phyloP scores from a whole-genome alignment of 2,113 vertebrate genomes.

The Oryzias melastigma region DNA sequence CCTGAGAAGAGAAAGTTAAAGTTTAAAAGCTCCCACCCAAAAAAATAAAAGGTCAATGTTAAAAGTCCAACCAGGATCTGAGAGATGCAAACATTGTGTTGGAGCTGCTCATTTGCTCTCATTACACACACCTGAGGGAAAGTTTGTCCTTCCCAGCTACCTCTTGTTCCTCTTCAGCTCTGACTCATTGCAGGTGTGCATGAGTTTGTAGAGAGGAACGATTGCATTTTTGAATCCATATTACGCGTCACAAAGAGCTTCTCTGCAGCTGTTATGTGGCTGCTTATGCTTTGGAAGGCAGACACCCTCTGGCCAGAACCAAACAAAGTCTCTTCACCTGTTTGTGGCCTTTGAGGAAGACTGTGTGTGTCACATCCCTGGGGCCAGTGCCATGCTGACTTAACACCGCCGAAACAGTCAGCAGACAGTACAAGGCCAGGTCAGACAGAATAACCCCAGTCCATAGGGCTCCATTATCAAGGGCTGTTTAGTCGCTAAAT shows the following conservation, averaged over 20 bases:
- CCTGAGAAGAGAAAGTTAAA: too few species aligned
- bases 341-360: slow-evolving; percentile 68
- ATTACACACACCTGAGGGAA: slow-evolving; percentile 51
- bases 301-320: slow-evolving; percentile 62
- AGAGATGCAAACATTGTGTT: slow-evolving; percentile 35
- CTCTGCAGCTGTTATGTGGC: slow-evolving; percentile 5
- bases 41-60: not conserved
- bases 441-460: slow-evolving; percentile 43
- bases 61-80: slow-evolving; percentile 35
- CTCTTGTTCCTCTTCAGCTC: slow-evolving; percentile 34
- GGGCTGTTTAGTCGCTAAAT: slow-evolving; percentile 40
- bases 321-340: slow-evolving; percentile 76
- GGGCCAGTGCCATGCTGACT: slow-evolving; percentile 63
- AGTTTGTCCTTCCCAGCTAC: slow-evolving; percentile 52
- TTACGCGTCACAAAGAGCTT: not conserved
- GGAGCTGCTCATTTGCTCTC: slow-evolving; percentile 50
- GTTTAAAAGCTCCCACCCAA: too few species aligned
- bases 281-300: slow-evolving; percentile 48
- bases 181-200: slow-evolving; percentile 63
- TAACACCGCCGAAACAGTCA: slow-evolving; percentile 60
- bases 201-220: slow-evolving; percentile 18
- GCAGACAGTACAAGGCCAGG: slow-evolving; percentile 53
- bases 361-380: slow-evolving; percentile 63
- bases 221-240: slow-evolving; percentile 1
- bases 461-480: slow-evolving; percentile 32